Percentiles rank a stretch among this genome's conserved stretches.
Evolutionary conservation across 2,888 invertebrate genomes (phyloP).

Genomic region (Eristalis intricaria): DNA sequence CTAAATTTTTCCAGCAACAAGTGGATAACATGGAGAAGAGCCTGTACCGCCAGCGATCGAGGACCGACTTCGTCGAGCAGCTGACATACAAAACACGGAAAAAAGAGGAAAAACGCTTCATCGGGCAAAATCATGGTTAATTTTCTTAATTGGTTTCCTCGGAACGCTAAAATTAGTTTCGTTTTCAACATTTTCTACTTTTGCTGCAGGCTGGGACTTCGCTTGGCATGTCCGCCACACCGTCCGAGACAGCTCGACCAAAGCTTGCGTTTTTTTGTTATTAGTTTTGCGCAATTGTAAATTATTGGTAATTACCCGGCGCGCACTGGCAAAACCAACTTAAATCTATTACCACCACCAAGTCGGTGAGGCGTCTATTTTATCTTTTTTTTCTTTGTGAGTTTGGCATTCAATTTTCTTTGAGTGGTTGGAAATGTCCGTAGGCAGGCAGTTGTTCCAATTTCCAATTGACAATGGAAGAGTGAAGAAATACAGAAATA

Average conservation of each 20-base stretch:
- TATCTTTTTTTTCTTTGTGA: neutral
- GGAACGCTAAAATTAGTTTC: slow-evolving; percentile 63
- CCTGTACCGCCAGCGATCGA: neutral
- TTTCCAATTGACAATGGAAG: slow-evolving; percentile 47
- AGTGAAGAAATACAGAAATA: slow-evolving; percentile 21
- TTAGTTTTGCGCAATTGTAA: slow-evolving; percentile 66
- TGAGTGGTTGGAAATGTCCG: slow-evolving; percentile 19
- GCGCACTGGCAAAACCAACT: slow-evolving; percentile 31
- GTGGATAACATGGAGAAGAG: neutral
- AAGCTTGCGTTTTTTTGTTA: slow-evolving; percentile 11
- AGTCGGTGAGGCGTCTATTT: slow-evolving; percentile 10
- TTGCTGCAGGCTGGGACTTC: neutral
- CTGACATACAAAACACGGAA: slow-evolving; percentile 24
- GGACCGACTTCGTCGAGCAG: neutral
- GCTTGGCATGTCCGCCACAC: neutral
- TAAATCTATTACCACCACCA: slow-evolving; percentile 39
- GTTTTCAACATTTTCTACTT: slow-evolving; percentile 42
- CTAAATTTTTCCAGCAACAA: slow-evolving; percentile 12
- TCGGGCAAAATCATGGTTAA: slow-evolving; percentile 45
- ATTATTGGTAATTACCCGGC: slow-evolving; percentile 62
- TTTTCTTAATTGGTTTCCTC: slow-evolving; percentile 64
- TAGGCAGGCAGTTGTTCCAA: slow-evolving; percentile 54
- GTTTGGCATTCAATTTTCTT: slow-evolving; percentile 2
- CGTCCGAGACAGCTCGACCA: neutral
- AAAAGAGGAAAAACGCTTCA: slow-evolving; percentile 34